Base-by-base conservation (phyloP, 2,888 invertebrate species). In the Dromius quadrimaculatus region DNA sequence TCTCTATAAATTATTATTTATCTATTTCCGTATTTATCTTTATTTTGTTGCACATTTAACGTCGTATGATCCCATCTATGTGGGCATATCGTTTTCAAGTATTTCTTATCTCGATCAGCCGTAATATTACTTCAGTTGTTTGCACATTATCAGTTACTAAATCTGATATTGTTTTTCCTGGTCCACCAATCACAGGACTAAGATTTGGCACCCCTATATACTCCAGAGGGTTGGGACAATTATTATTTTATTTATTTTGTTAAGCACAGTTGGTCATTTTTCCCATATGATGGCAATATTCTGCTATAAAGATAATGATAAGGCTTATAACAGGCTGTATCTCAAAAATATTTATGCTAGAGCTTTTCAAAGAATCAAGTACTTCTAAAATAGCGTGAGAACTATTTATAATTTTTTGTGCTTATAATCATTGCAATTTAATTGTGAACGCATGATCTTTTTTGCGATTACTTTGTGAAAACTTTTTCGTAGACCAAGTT, bases 81-180 rank as follows among this genome's bases (percentile, higher is more conserved):
- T 47, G 70, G 61, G 50, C n/a, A n/a, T 70, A 70, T 70, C 70
- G 70, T 70, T 70, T 70, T 70, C 70, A 70, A 61, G 61, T 47
- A 62, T 70, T 62, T 69, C 15, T 15, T 22, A 66, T 66, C 65
- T n/a, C 41, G 20, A 59, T 68, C 34, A n/a, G 11, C 62, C 59
- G 61, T 59, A 34, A 69, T 69, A 70, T 70, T 70, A 70, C 62
- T 70, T 70, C 36, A 22, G 69, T 70, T 70, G 69, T 70, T 70
- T 70, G 69, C 28, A 13, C 22, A 47, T 70, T 70, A 70, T 70
- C 70, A 70, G 70, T 70, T 69, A 64, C 32, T 61, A 38, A 32
- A 70, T 70, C 70, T 47, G 47, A 70, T 66, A 66, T 66, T 70
- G 50, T 70, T 70, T 70, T 68, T 43, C 45, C 43, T 23, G 17